Percentiles rank a stretch among this genome's conserved stretches.
Conservation (phyloP, 2,888 invertebrate species). For the Eumacrocentrus americanus region DNA sequence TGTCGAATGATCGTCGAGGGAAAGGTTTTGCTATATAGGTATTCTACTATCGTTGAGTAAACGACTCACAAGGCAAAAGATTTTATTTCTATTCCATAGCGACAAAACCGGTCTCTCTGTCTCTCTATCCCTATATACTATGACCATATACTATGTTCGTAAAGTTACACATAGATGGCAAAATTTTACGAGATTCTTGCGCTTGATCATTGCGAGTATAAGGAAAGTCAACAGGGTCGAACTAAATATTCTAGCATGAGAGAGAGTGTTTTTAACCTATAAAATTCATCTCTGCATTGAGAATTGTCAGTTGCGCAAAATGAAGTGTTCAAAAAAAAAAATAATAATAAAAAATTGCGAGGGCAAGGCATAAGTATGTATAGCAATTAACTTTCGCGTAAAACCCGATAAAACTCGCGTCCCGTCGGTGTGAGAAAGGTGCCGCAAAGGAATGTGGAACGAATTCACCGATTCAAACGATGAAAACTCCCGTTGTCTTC, state of each 20-base stretch:
- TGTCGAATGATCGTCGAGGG: neutral
- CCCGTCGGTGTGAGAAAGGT: slow-evolving; percentile 25
- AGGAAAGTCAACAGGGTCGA: neutral
- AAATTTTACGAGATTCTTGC: neutral
- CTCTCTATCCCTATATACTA: too few relatives aligned
- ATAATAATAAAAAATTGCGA: slow-evolving; percentile 6
- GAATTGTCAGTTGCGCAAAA: neutral
- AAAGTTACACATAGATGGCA: neutral
- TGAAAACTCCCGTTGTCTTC: slow-evolving; percentile 30
- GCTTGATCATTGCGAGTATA: neutral
- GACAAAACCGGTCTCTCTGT: slow-evolving; percentile 13
- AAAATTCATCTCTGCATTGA: neutral
- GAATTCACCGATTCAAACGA: slow-evolving; percentile 34
- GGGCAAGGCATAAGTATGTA: slow-evolving; percentile 19
- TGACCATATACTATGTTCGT: neutral
- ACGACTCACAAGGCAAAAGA: neutral
- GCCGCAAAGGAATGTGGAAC: slow-evolving; percentile 36
- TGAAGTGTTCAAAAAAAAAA: neutral
- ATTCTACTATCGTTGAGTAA: neutral
- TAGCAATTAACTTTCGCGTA: slow-evolving; percentile 27
- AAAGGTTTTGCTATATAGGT: neutral
- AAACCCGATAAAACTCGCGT: slow-evolving; percentile 17
- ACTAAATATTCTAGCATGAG: neutral
- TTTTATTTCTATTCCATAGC: slow-evolving; percentile 1
- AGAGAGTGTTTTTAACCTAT: neutral